Evolutionary conservation across 1,140 invertebrate genomes (phyloP), one percentile per base, ranked within the genome.

Genomic region (Saccostrea echinata): DNA sequence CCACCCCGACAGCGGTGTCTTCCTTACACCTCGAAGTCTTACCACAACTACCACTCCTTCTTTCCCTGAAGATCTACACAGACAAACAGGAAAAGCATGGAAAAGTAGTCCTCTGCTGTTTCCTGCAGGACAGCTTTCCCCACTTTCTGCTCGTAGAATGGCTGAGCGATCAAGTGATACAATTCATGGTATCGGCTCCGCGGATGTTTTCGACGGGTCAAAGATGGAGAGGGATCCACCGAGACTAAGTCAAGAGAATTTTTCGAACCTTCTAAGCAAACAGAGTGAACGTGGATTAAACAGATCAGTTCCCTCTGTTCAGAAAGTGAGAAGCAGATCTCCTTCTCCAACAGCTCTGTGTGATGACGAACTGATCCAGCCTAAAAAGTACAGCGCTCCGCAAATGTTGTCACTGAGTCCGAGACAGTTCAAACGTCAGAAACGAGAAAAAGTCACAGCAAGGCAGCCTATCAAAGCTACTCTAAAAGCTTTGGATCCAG

Each of bases 1-100:
- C 33, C 84, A 80, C 16, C 86, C 55, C 18, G 86, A 90, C 52
- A 87, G 84, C 84, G 89, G 86, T 57, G 86, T 90, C 27, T 90
- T 83, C 76, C 52, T 86, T 6, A 88, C 89, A 43, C 86, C 84
- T 0, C 64, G 55, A 35, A 88, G 57, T 80, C 85, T 80, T 0
- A 35, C 76, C 24, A 84, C 85, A 24, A 76, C 68, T 52, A 88
- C 86, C 27, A 33, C 68, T 13, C 13, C 24, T 13, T 30, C 27
- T 3, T 33, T 30, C 27, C 27, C 24, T 76, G 68, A 13, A 3
- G 27, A 76, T 27, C 27, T 53, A 51, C 68, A 9, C 64, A 83
- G 52, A 84, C 82, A 51, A 52, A 84, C 27, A 68, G 82, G 1
- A 83, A 89, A 64, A 27, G 52, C 43, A 52, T 52, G 43, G 52